Conservation (phyloP, 2,888 invertebrate species). For the Onchidella celtica region DNA sequence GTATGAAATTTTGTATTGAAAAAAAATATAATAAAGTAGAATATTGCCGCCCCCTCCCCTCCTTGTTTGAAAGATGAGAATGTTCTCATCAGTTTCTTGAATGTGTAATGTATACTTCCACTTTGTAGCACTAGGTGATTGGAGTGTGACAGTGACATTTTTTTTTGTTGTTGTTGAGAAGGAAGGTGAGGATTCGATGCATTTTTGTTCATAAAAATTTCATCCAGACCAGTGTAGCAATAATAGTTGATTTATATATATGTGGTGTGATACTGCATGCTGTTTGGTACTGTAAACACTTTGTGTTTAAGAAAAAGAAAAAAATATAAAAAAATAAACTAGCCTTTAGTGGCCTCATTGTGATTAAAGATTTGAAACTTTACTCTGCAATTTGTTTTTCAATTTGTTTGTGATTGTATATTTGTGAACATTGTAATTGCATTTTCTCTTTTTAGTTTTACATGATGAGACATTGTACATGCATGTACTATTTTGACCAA, state of each 20-base stretch:
- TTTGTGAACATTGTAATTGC: no score
- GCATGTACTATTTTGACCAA: no score
- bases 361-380: slow-evolving; percentile 33
- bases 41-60: no score
- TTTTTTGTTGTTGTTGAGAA: not conserved
- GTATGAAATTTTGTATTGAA: no score
- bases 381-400: not conserved
- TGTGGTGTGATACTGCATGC: slow-evolving; percentile 34
- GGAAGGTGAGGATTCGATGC: not conserved
- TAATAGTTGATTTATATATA: not conserved
- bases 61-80: no score
- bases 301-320: not conserved
- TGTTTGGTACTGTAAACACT: not conserved
- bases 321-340: not conserved
- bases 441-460: no score
- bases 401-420: not conserved
- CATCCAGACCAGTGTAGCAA: not conserved
- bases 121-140: not conserved
- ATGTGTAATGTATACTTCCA: no score
- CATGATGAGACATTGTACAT: no score
- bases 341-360: slow-evolving; percentile 11
- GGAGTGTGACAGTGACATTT: slow-evolving; percentile 1
- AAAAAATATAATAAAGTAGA: no score
- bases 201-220: not conserved
- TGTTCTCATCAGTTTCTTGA: no score